These are phyloP conservation scores for Propithecus coquereli DNA, from an alignment of 2,113 vertebrate species.

Conservation along the genomic window DNA sequence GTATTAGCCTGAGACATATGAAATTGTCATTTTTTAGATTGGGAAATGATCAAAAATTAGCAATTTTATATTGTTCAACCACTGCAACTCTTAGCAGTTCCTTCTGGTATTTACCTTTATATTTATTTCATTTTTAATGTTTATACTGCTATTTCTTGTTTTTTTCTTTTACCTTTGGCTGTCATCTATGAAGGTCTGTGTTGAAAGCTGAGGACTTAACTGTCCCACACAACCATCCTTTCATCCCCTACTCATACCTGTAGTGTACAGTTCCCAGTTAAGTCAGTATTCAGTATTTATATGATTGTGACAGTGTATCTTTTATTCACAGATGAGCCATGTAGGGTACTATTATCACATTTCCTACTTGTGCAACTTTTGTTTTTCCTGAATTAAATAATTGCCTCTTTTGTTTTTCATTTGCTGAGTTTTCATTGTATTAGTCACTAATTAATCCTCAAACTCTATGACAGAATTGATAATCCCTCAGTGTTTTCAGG, in stretches of 20 bases:
- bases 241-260: not conserved
- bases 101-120: not conserved
- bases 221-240: not conserved
- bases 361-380: slow-evolving; percentile 17
- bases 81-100: not conserved
- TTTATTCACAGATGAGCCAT: not conserved
- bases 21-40: slow-evolving; percentile 21
- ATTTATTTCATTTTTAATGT: slow-evolving; percentile 33
- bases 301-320: not conserved
- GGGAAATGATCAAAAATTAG: not conserved
- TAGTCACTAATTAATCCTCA: not conserved
- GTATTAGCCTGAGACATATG: not conserved
- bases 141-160: slow-evolving; percentile 7
- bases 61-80: not conserved
- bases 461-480: slow-evolving; percentile 33
- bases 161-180: not conserved
- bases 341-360: not conserved
- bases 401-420: slow-evolving; percentile 17
- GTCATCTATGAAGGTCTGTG: not conserved
- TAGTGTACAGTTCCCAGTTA: slow-evolving; percentile 11
- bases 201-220: not conserved
- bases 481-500: not conserved
- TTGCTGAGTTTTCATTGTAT: slow-evolving; percentile 25
- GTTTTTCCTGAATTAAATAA: slow-evolving; percentile 40
- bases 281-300: not conserved